Evolutionary conservation across 2,888 invertebrate genomes (phyloP).

Genomic region (Melieria picta): DNA sequence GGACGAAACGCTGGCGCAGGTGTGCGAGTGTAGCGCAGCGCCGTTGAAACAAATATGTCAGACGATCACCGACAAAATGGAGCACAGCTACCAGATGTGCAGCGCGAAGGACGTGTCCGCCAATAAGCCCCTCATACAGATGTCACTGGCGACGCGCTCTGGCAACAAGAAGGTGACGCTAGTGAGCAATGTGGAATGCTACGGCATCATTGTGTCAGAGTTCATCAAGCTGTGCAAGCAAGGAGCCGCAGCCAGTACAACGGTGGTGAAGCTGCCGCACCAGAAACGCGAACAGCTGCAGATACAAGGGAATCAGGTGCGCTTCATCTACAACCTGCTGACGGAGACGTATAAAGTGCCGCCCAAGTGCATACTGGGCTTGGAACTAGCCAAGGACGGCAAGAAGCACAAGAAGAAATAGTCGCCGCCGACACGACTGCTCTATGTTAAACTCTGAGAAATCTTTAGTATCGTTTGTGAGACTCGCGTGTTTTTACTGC

Average conservation of each 20-base stretch:
- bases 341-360: slow-evolving; percentile 66
- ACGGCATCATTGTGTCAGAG: slow-evolving; percentile 81
- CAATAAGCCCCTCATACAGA: slow-evolving; percentile 80
- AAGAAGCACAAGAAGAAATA: slow-evolving; percentile 58
- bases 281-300: slow-evolving; percentile 81
- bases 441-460: no score
- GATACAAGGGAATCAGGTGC: slow-evolving; percentile 91
- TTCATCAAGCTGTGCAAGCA: slow-evolving; percentile 86
- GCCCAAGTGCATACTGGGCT: slow-evolving; percentile 61
- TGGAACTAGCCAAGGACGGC: slow-evolving; percentile 64
- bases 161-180: slow-evolving; percentile 93
- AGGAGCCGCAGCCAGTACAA: slow-evolving; percentile 88
- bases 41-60: slow-evolving; percentile 79
- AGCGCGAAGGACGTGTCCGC: slow-evolving; percentile 67
- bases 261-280: slow-evolving; percentile 78
- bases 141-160: slow-evolving; percentile 80
- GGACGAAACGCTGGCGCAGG: slow-evolving; percentile 56
- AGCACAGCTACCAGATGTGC: slow-evolving; percentile 65
- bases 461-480: no score
- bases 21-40: slow-evolving; percentile 52
- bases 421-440: neutral
- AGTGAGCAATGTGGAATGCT: slow-evolving; percentile 88
- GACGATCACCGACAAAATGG: slow-evolving; percentile 75
- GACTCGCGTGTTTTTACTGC: no score
- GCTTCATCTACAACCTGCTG: slow-evolving; percentile 62